Conservation (phyloP, 2,888 invertebrate genomes). For the Drosophila infuscata region DNA sequence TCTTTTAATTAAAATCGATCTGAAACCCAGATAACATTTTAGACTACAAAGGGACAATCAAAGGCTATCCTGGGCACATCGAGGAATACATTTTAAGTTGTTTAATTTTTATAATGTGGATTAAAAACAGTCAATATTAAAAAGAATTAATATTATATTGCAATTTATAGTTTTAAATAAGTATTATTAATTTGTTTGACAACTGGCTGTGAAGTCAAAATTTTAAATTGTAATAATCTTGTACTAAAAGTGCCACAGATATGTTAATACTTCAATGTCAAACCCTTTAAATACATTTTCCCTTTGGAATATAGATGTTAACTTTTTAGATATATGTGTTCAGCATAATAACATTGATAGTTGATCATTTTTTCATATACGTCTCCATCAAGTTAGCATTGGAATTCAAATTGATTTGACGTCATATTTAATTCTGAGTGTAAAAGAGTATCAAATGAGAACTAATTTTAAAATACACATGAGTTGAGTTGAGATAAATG, state of each 20-base stretch:
- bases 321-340: not conserved
- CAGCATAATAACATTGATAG: not conserved
- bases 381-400: not conserved
- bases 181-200: not conserved
- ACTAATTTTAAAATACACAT: not conserved
- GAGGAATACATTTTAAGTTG: not conserved
- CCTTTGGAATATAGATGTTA: not conserved
- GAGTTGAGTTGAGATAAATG: not conserved
- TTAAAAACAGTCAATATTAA: not conserved
- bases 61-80: not conserved
- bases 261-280: not conserved
- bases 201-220: not conserved
- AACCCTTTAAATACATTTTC: not conserved
- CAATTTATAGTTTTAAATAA: not conserved
- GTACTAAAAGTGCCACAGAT: not conserved
- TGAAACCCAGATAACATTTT: not conserved
- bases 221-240: not conserved
- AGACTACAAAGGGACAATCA: accelerated
- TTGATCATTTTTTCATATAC: not conserved
- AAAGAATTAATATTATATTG: not conserved
- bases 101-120: not conserved
- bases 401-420: too few relatives aligned
- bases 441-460: not conserved
- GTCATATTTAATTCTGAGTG: too few relatives aligned
- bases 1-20: not conserved